Evolutionary conservation across 2,888 invertebrate species (phyloP).

Genomic region (Rhagonycha fulva): DNA sequence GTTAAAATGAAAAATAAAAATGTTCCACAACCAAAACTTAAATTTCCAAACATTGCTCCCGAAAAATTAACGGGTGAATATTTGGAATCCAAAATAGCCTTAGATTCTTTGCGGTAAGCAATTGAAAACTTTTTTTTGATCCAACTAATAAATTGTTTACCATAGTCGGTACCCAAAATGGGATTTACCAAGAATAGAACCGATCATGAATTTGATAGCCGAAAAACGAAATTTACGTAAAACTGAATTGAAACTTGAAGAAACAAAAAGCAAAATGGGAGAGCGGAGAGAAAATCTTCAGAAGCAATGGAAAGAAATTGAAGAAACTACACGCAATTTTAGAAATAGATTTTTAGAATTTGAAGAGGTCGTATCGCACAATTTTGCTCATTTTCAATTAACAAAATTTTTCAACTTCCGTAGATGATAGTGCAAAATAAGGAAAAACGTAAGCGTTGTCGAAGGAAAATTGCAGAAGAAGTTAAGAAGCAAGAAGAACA

Average conservation of each 20-base stretch:
- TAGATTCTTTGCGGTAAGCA: neutral
- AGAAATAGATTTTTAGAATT: conserved; percentile 10
- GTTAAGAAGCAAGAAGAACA: neutral
- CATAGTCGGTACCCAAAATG: conserved; percentile 15
- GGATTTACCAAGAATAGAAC: conserved; percentile 11
- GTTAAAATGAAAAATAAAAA: neutral
- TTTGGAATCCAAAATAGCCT: conserved; percentile 10
- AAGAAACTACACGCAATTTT: neutral
- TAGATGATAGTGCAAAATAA: conserved; percentile 14
- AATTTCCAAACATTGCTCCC: conserved; percentile 11
- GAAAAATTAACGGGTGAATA: conserved; percentile 12
- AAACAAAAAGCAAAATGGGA: conserved; percentile 5
- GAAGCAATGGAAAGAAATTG: conserved; percentile 6
- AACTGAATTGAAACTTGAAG: neutral
- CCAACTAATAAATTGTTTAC: neutral
- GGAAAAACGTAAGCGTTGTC: conserved; percentile 1
- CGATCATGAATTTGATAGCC: neutral
- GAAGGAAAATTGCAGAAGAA: neutral
- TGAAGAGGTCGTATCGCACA: neutral
- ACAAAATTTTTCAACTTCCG: neutral
- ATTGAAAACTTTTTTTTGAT: neutral
- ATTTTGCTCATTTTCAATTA: neutral
- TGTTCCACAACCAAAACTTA: neutral
- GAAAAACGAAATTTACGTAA: neutral
- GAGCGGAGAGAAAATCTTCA: neutral